Conservation (phyloP, 2,113 vertebrate species). For the Todiramphus chloris region DNA sequence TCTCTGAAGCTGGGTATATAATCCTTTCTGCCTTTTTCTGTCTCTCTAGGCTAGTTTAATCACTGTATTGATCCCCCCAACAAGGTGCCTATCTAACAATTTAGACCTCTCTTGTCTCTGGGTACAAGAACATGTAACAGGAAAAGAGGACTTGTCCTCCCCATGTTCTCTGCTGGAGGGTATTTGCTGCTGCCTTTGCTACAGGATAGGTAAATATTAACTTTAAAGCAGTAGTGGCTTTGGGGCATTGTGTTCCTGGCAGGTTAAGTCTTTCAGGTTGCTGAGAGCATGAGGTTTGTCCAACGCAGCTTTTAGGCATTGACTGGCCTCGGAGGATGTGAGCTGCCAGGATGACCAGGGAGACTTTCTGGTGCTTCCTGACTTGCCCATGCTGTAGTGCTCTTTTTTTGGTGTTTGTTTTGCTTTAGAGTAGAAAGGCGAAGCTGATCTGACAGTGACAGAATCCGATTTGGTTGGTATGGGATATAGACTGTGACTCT, state of each 20-base stretch:
- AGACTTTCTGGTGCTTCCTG: background rate
- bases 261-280: background rate
- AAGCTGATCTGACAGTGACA: conserved; percentile 26
- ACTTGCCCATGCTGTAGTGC: background rate
- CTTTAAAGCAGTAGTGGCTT: background rate
- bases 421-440: background rate
- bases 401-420: background rate
- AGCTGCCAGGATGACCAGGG: fast-evolving
- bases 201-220: background rate
- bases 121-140: background rate
- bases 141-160: background rate
- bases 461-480: conserved; percentile 4
- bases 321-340: fast-evolving
- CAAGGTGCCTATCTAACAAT: background rate
- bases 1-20: background rate
- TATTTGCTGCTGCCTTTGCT: background rate
- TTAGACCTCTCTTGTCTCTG: background rate
- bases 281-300: background rate
- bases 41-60: background rate
- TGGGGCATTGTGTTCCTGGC: background rate
- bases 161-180: background rate
- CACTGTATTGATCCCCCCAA: background rate
- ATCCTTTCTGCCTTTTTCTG: background rate
- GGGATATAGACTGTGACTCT: conserved; percentile 13
- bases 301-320: background rate